phyloP scores from a whole-genome alignment of 2,797 vertebrate genomes.

The Danio choprae region DNA sequence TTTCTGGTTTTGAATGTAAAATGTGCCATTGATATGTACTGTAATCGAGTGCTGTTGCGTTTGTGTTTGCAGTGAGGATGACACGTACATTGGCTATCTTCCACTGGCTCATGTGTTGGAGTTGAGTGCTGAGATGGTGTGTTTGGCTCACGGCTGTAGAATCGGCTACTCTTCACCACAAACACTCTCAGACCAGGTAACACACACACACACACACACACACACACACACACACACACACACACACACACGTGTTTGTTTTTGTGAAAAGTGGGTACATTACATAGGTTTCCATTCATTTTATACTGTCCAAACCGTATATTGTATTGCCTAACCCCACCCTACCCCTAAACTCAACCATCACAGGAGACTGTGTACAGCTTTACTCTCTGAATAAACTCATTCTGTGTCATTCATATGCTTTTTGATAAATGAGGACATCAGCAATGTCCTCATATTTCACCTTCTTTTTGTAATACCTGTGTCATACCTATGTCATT shows the following conservation, averaged over 20 bases:
- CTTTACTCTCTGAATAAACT: too few relatives aligned
- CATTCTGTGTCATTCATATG: too few relatives aligned
- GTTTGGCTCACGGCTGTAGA: conserved; percentile 93
- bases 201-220: conserved; percentile 90
- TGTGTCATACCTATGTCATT: too few relatives aligned
- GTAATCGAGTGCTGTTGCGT: background rate
- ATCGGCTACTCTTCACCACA: conserved; percentile 97
- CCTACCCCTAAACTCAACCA: too few relatives aligned
- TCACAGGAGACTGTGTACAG: too few relatives aligned
- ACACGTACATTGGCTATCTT: conserved; percentile 96
- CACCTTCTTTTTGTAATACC: too few relatives aligned
- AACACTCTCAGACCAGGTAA: conserved; percentile 97
- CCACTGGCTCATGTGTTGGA: conserved; percentile 97
- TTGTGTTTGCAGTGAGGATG: conserved; percentile 81
- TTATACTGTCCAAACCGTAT: too few relatives aligned
- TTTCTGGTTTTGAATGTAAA: background rate
- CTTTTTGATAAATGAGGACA: too few relatives aligned
- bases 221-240: conserved; percentile 58
- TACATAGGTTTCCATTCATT: too few relatives aligned
- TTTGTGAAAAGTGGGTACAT: too few relatives aligned
- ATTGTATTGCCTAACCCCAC: too few relatives aligned
- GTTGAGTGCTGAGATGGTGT: conserved; percentile 96
- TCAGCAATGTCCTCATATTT: too few relatives aligned
- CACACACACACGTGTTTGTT: conserved; percentile 65
- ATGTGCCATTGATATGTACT: background rate